phyloP scores from a whole-genome alignment of 1,140 invertebrate genomes.

The Agrypnia vestita region DNA sequence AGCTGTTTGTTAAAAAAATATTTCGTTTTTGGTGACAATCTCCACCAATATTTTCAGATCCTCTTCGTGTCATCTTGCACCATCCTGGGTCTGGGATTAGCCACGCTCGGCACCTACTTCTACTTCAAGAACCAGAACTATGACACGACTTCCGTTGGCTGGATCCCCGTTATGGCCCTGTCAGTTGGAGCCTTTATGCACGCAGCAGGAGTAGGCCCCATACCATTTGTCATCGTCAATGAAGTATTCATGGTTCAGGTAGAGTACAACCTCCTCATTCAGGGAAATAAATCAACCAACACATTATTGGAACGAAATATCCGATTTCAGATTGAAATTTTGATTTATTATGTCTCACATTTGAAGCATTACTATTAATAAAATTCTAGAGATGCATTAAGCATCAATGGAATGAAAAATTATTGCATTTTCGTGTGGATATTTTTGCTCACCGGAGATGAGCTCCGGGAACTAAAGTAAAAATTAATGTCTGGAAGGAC shows the following conservation, averaged over 20 bases:
- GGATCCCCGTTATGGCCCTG: constrained; percentile 60
- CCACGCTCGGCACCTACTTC: constrained; percentile 46
- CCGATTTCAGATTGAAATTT: no score
- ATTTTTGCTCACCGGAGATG: no score
- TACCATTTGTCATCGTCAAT: constrained; percentile 64
- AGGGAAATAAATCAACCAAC: no score
- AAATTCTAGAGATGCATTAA: no score
- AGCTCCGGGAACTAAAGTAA: no score
- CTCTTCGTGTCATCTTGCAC: constrained; percentile 39
- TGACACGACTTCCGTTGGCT: constrained; percentile 47
- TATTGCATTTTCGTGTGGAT: no score
- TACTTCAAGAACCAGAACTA: constrained; percentile 30
- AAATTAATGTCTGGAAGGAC: no score
- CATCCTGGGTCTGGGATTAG: constrained; percentile 22
- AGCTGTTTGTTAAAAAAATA: background rate
- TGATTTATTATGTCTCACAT: no score
- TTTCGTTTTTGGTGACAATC: background rate
- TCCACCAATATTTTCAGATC: constrained; percentile 22
- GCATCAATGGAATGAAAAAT: no score
- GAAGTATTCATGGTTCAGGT: constrained; percentile 66
- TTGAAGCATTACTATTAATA: no score
- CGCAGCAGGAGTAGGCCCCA: constrained; percentile 63
- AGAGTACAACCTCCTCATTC: background rate
- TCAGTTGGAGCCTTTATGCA: constrained; percentile 62
- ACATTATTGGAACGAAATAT: no score